A percentile compares a stretch with the other conserved stretches of the same genome.
Evolutionary conservation across 2,888 invertebrate species (phyloP).

Genomic region (Cheilosia vernalis): DNA sequence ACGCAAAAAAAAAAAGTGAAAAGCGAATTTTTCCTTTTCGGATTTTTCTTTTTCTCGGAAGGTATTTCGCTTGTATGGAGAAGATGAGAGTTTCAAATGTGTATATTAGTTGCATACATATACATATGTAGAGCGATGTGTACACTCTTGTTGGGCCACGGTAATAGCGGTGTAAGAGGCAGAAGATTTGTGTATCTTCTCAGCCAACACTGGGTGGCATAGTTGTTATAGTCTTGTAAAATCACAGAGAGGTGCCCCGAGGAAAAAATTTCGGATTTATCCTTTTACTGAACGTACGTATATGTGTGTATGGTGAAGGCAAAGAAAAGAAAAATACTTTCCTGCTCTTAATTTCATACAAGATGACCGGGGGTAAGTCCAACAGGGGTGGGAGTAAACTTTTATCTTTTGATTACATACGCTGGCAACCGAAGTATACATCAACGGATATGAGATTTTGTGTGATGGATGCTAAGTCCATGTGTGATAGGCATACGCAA

Average conservation of each 20-base stretch:
- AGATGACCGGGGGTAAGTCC: constrained; percentile 51
- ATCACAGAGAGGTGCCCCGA: constrained; percentile 74
- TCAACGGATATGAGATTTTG: constrained; percentile 75
- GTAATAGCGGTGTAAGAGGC: constrained; percentile 30
- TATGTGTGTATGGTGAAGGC: constrained; percentile 13
- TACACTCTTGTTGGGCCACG: constrained; percentile 27
- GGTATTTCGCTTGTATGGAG: constrained; percentile 64
- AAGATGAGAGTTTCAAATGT: constrained; percentile 73
- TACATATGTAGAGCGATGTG: neutral
- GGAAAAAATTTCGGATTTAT: constrained; percentile 71
- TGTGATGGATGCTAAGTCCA: constrained; percentile 75
- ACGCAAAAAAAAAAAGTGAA: constrained; percentile 49
- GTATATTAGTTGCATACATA: constrained; percentile 66
- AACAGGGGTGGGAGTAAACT: constrained; percentile 60
- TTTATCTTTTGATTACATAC: constrained; percentile 75
- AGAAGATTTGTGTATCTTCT: constrained; percentile 66
- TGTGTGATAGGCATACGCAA: constrained; percentile 75
- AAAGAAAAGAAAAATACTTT: constrained; percentile 68
- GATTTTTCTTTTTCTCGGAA: constrained; percentile 60
- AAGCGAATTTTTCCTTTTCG: constrained; percentile 43
- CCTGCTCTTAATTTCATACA: constrained; percentile 73
- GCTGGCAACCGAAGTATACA: constrained; percentile 68
- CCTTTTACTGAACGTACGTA: constrained; percentile 46
- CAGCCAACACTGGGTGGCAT: constrained; percentile 47
- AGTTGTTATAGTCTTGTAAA: constrained; percentile 71